phyloP scores from a whole-genome alignment of 1,140 invertebrate genomes.

The Drosophila insularis region DNA sequence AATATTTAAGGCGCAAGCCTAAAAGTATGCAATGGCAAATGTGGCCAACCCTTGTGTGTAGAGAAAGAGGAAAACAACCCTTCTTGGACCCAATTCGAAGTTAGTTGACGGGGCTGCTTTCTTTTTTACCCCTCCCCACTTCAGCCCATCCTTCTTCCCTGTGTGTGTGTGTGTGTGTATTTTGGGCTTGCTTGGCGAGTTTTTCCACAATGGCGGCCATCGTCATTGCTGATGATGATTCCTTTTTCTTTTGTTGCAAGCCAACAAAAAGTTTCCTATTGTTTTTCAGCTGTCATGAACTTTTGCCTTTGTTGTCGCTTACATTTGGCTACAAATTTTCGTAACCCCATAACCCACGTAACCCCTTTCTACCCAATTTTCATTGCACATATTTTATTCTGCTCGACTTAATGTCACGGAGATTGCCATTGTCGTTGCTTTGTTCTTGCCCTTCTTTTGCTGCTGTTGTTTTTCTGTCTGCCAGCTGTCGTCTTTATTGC shows the following conservation, averaged over 20 bases:
- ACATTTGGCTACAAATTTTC: constrained; percentile 76
- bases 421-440: constrained; percentile 58
- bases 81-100: constrained; percentile 24
- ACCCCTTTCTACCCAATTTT: constrained; percentile 30
- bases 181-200: constrained; percentile 5
- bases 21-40: constrained; percentile 66
- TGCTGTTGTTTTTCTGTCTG: constrained; percentile 48
- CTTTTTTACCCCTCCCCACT: constrained; percentile 8
- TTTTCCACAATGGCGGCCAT: constrained; percentile 69
- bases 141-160: background rate
- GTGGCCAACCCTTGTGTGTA: constrained; percentile 48
- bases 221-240: constrained; percentile 39
- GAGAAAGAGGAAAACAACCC: constrained; percentile 41
- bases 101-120: constrained; percentile 46
- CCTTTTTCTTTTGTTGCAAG: constrained; percentile 65
- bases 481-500: constrained; percentile 77
- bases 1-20: constrained; percentile 79
- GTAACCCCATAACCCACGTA: constrained; percentile 58
- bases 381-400: constrained; percentile 70
- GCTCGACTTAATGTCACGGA: constrained; percentile 70
- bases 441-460: constrained; percentile 16
- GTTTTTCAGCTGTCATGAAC: constrained; percentile 73
- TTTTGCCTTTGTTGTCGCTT: constrained; percentile 71
- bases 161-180: background rate
- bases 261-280: constrained; percentile 66